Base-by-base conservation (phyloP, 2,113 vertebrate genomes). In the Thalassoma bifasciatum region DNA sequence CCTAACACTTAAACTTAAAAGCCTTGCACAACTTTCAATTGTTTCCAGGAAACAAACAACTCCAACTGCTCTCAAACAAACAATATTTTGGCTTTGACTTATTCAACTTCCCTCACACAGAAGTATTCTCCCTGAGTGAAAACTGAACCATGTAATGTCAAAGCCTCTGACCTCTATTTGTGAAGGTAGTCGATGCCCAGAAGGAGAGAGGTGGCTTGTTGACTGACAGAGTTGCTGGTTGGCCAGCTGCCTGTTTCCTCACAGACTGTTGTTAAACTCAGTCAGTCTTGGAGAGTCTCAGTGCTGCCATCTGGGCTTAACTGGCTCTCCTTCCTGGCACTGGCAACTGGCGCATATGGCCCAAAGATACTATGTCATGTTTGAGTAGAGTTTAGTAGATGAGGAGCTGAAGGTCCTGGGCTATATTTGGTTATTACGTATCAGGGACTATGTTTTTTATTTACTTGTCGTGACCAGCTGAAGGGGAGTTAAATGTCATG, bases 201-300 rank as follows among this genome's bases (percentile, higher is more conserved):
- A 34, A 19, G 47, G 14, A 57, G 38, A 36, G 47, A 30, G 50
- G 47, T 51, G 60, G 76, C 52, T 74, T n/a, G 51, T 44, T 51
- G 69, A 75, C 52, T 77, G 71, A 63, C 49, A 64, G 67, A 74
- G 53, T 17, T 70, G 49, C 50, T 44, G 70, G 52, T 47, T 81
- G 81, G 66, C 77, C 24, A 4, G 69, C 66, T 46, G 77, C 71
- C 79, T 79, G 58, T 80, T 85, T 78, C 36, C 75, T 85, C 73
- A 57, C 87, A 88, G 89, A 79, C 79, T 87, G 81, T 86, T 70
- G 74, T 84, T 85, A 85, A 92, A 89, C 86, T 88, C 86, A 75
- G 82, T 75, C 73, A 80, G 74, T 88, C 86, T 86, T 49, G 67
- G 84, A 87, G 63, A 81, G 80, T 90, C 86, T 83, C 88, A 75